phyloP scores from a whole-genome alignment of 2,888 invertebrate genomes.

The Strigamia maritima region DNA sequence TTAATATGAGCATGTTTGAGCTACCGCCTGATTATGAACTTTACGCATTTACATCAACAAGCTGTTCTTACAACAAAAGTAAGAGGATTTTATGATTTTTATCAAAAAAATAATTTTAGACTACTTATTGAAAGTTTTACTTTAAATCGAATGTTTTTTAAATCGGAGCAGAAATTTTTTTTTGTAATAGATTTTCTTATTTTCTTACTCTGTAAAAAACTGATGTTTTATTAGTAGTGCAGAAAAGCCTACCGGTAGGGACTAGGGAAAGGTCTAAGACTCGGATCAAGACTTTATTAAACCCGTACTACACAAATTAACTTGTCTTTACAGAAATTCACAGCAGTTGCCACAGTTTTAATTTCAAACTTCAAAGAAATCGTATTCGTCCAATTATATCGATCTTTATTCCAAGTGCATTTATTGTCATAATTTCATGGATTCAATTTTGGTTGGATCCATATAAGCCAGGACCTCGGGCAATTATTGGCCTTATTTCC shows the following conservation, averaged over 20 bases:
- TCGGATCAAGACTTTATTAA: neutral
- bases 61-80: neutral
- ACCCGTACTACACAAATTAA: neutral
- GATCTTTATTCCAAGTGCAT: neutral
- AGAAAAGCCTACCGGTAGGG: neutral
- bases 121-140: too few relatives aligned
- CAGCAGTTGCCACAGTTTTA: neutral
- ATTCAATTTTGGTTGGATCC: neutral
- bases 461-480: neutral
- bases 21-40: neutral
- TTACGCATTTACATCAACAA: neutral
- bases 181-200: too few relatives aligned
- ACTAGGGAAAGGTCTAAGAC: neutral
- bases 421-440: constrained; percentile 12
- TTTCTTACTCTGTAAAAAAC: too few relatives aligned
- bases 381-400: neutral
- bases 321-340: neutral
- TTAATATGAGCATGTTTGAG: neutral
- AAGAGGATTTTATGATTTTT: neutral
- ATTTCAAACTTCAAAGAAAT: neutral
- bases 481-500: neutral
- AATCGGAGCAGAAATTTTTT: too few relatives aligned
- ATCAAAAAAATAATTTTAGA: neutral
- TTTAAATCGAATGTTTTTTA: too few relatives aligned
- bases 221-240: too few relatives aligned